Conservation (phyloP, 2,797 vertebrate genomes). For the Pseudochaenichthys georgianus region DNA sequence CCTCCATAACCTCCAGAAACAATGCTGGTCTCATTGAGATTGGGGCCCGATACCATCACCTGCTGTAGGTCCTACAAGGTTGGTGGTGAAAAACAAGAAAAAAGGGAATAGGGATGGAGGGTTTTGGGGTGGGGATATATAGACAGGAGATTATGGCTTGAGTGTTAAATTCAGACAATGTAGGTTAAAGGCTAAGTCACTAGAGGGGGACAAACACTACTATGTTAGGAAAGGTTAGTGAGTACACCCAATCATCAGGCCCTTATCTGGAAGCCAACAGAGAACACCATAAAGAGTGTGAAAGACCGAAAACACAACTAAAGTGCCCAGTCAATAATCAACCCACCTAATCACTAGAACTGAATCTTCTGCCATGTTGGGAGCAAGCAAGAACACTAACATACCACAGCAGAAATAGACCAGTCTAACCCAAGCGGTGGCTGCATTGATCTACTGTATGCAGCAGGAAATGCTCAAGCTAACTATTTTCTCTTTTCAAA, state of each 20-base stretch:
- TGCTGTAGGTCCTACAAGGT: slow-evolving; percentile 92
- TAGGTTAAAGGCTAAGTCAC: slow-evolving; percentile 38
- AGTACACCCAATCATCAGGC: slow-evolving; percentile 2
- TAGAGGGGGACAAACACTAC: slow-evolving; percentile 65
- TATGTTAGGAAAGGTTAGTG: slow-evolving; percentile 62
- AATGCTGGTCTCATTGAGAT: slow-evolving; percentile 97
- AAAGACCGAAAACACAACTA: slow-evolving; percentile 28
- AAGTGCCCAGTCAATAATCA: slow-evolving; percentile 41
- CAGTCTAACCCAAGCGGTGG: slow-evolving; percentile 4
- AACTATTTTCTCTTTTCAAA: slow-evolving; percentile 37
- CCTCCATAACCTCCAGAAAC: slow-evolving; percentile 96
- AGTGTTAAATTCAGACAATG: slow-evolving; percentile 29
- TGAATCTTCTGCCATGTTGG: neutral
- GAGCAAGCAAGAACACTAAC: neutral
- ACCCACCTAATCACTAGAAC: slow-evolving; percentile 5
- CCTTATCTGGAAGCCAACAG: slow-evolving; percentile 28
- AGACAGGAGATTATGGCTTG: slow-evolving; percentile 41
- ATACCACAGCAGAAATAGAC: neutral
- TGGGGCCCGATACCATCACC: slow-evolving; percentile 97
- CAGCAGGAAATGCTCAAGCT: slow-evolving; percentile 34
- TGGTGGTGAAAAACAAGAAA: neutral
- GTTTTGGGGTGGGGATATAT: slow-evolving; percentile 21
- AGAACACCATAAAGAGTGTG: neutral
- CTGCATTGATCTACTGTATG: slow-evolving; percentile 12
- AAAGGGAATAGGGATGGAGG: slow-evolving; percentile 16